These are phyloP conservation scores for Tenualosa ilisha DNA, from an alignment of 2,797 vertebrate species.

Conservation along the genomic window DNA sequence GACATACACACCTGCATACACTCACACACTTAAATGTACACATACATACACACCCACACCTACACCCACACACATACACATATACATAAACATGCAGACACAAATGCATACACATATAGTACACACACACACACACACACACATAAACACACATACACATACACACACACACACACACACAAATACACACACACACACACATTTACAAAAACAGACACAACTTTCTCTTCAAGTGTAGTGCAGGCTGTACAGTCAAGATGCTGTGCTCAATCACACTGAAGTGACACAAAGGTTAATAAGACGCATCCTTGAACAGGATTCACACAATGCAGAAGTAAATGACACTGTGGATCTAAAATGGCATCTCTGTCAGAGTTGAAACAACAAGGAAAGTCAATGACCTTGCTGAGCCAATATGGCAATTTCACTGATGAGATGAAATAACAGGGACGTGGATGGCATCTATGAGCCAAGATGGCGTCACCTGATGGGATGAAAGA, in stretches of 20 bases:
- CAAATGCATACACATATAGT: too few species aligned
- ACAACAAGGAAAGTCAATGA: conserved; percentile 19
- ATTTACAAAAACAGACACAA: neutral
- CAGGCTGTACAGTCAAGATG: neutral
- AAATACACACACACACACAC: neutral
- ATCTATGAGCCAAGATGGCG: neutral
- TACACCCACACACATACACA: neutral
- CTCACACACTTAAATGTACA: neutral
- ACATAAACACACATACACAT: neutral
- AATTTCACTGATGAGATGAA: neutral
- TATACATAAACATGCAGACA: neutral
- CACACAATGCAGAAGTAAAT: neutral
- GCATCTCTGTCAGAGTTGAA: conserved; percentile 16
- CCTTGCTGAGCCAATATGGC: neutral
- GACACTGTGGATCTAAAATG: neutral
- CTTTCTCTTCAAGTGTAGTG: neutral
- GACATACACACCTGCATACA: neutral
- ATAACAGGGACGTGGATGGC: neutral
- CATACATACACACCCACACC: neutral
- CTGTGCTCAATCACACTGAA: neutral
- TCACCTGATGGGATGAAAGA: neutral
- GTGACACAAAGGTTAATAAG: neutral
- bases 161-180: neutral
- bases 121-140: neutral
- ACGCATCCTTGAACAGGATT: neutral